Evolutionary conservation across 2,888 invertebrate genomes (phyloP).

Genomic region (Stegophylla sp.): DNA sequence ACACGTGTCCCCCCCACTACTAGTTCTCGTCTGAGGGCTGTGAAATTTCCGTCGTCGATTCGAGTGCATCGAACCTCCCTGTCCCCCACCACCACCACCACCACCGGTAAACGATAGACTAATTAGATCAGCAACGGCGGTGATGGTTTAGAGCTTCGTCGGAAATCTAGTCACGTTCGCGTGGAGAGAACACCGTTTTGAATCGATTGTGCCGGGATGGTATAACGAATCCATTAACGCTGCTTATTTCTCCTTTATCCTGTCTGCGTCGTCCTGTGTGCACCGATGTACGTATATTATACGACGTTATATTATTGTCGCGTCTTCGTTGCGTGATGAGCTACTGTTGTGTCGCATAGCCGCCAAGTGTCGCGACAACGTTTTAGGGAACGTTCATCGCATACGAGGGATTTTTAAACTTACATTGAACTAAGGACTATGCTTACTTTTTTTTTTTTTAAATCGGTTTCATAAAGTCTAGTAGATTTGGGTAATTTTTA

Average conservation of each 20-base stretch:
- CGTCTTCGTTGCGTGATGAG: not conserved
- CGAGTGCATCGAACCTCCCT: constrained; percentile 15
- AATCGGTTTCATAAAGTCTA: too few relatives aligned
- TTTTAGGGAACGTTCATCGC: too few relatives aligned
- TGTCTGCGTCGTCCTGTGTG: not conserved
- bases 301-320: not conserved
- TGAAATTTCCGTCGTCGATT: not conserved
- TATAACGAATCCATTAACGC: constrained; percentile 43
- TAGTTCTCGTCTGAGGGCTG: not conserved
- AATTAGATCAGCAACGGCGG: constrained; percentile 33
- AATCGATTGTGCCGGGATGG: constrained; percentile 41
- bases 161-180: constrained; percentile 55
- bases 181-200: constrained; percentile 27
- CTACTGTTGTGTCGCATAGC: not conserved
- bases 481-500: too few relatives aligned
- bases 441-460: too few relatives aligned
- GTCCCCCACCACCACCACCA: too few relatives aligned
- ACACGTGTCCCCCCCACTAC: not conserved
- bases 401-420: too few relatives aligned
- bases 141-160: constrained; percentile 7
- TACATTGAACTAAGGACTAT: too few relatives aligned
- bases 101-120: constrained; percentile 4
- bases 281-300: not conserved
- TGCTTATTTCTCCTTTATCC: constrained; percentile 19
- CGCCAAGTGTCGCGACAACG: not conserved